Percentiles rank a stretch among this genome's conserved stretches.
Conservation (phyloP, 2,888 invertebrate genomes). For the Dasysyrphus tricinctus region DNA sequence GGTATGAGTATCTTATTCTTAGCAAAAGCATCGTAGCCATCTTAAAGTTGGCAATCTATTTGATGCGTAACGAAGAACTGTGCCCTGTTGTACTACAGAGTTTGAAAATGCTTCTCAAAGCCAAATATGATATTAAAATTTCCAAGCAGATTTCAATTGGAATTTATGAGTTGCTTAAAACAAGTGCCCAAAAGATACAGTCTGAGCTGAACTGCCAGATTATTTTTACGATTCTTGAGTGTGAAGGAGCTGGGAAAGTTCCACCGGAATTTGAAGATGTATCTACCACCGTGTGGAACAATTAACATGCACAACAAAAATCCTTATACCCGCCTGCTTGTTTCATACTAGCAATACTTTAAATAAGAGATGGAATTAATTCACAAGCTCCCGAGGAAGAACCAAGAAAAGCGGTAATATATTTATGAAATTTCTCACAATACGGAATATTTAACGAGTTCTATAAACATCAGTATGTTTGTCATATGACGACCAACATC, state of each 20-base stretch:
- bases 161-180: conserved; percentile 96
- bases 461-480: no score
- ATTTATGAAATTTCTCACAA: no score
- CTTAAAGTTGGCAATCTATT: no score
- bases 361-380: conserved; percentile 79
- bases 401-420: no score
- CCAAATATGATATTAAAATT: conserved; percentile 87
- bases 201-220: conserved; percentile 96
- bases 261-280: no score
- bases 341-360: conserved; percentile 79
- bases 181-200: conserved; percentile 97
- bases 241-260: no score
- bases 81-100: conserved; percentile 93
- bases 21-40: no score
- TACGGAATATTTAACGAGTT: no score
- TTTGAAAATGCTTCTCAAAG: conserved; percentile 89
- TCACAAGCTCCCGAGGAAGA: conserved; percentile 90
- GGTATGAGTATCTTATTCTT: no score
- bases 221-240: conserved; percentile 96
- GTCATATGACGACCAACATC: no score
- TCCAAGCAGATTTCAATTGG: conserved; percentile 95
- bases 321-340: conserved; percentile 47
- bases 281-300: no score
- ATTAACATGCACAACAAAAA: conserved; percentile 39
- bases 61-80: conserved; percentile 96